Evolutionary conservation across 2,888 invertebrate genomes (phyloP).

Genomic region (Agapostemon virescens): DNA sequence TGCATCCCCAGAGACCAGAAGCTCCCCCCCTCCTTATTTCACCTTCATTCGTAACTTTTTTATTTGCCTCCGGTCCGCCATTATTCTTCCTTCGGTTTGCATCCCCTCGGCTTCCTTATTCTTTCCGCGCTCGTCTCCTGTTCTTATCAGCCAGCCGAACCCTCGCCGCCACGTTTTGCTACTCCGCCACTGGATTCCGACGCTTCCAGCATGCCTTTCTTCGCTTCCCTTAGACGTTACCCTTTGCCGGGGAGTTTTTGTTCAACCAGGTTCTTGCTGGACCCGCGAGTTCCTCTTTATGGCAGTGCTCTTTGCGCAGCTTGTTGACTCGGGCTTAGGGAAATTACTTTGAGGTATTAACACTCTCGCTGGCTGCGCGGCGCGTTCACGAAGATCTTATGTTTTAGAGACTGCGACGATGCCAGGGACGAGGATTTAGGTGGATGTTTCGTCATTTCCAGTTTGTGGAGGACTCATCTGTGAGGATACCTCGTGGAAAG

Average conservation of each 20-base stretch:
- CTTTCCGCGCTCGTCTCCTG: conserved; percentile 23
- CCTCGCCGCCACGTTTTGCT: background rate
- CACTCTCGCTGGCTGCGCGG: background rate
- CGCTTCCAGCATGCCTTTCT: background rate
- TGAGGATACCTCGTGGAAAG: background rate
- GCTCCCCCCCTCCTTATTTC: background rate
- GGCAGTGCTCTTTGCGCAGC: background rate
- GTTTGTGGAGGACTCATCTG: background rate
- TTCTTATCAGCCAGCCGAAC: conserved; percentile 1
- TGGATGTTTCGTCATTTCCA: background rate
- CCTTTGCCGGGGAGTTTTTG: background rate
- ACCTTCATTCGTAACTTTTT: background rate
- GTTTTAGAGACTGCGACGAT: background rate
- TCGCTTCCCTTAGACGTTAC: background rate
- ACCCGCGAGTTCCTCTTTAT: background rate
- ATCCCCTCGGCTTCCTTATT: conserved; percentile 19
- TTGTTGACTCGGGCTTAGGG: background rate
- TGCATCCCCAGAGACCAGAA: background rate
- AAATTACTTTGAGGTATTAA: conserved; percentile 2
- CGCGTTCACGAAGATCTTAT: background rate
- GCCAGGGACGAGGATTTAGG: background rate
- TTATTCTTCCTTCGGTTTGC: conserved; percentile 42
- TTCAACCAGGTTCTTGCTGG: background rate
- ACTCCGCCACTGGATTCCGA: background rate
- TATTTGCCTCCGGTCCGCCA: conserved; percentile 1